These are phyloP conservation scores for Gasteruption jaculator DNA, from an alignment of 2,888 invertebrate species.

Conservation along the genomic window DNA sequence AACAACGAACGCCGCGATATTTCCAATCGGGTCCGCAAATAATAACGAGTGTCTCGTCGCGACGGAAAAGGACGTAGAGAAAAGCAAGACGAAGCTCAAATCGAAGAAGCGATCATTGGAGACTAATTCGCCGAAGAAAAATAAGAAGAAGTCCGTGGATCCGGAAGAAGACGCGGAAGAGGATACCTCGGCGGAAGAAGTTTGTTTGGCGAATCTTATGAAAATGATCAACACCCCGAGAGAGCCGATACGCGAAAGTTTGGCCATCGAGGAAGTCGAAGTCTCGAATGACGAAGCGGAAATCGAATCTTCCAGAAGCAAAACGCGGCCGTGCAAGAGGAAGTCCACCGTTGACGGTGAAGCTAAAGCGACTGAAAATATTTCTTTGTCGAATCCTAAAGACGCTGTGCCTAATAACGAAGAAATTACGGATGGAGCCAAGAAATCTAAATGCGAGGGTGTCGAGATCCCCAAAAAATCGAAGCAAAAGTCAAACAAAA, in stretches of 20 bases:
- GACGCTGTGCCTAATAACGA: no score
- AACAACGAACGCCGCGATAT: no score
- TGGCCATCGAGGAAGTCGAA: conserved; percentile 1
- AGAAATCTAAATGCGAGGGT: conserved; percentile 9
- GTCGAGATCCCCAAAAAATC: conserved; percentile 10
- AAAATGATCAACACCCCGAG: conserved; percentile 34
- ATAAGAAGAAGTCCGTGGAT: conserved; percentile 32
- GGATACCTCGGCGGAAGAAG: conserved; percentile 25
- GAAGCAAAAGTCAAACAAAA: conserved; percentile 23
- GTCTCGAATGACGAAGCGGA: no score
- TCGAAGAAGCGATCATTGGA: conserved; percentile 41
- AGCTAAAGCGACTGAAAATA: no score
- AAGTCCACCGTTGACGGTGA: neutral
- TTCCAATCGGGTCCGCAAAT: no score
- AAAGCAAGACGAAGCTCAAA: conserved; percentile 19
- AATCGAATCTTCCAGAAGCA: conserved; percentile 14
- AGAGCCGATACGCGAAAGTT: conserved; percentile 14
- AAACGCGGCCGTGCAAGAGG: conserved; percentile 2
- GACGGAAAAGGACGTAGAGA: conserved; percentile 2
- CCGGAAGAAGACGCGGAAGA: conserved; percentile 26
- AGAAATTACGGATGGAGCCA: neutral
- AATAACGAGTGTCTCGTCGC: no score
- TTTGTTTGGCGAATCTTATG: conserved; percentile 38
- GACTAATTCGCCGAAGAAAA: conserved; percentile 30
- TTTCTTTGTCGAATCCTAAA: neutral